Conservation (phyloP, 2,888 invertebrate species). For the Microctonus aethiopoides region DNA sequence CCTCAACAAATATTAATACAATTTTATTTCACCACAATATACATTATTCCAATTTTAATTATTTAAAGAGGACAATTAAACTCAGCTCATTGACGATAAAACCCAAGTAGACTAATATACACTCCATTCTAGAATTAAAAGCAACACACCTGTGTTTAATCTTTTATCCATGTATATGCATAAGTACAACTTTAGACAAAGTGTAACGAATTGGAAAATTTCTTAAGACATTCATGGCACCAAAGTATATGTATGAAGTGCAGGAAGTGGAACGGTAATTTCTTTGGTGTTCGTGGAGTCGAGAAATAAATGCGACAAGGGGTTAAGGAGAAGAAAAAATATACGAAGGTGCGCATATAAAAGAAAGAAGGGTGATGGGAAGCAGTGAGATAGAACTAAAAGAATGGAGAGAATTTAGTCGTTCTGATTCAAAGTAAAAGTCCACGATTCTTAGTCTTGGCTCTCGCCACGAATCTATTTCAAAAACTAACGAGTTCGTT, state of each 20-base stretch:
- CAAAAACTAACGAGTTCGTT: slow-evolving; percentile 36
- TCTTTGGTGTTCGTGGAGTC: slow-evolving; percentile 24
- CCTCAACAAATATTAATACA: too few relatives aligned
- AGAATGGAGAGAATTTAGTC: slow-evolving; percentile 11
- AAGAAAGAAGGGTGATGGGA: not conserved
- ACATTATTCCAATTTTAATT: too few relatives aligned
- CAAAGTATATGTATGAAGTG: slow-evolving; percentile 10
- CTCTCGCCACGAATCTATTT: slow-evolving; percentile 21
- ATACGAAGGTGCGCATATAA: not conserved
- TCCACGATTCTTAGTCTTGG: slow-evolving; percentile 19
- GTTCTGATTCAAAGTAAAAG: slow-evolving; percentile 7
- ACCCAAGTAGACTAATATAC: too few relatives aligned
- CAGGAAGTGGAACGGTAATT: slow-evolving; percentile 39
- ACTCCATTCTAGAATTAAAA: too few relatives aligned
- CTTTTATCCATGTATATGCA: not conserved
- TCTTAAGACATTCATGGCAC: slow-evolving; percentile 28
- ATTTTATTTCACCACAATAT: too few relatives aligned
- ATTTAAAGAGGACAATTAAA: too few relatives aligned
- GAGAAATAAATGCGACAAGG: slow-evolving; percentile 7
- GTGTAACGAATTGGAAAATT: slow-evolving; percentile 47
- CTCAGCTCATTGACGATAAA: too few relatives aligned
- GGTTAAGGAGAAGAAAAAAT: slow-evolving; percentile 32
- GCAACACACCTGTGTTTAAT: not conserved
- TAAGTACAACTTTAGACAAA: slow-evolving; percentile 36
- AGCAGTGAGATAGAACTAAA: not conserved